phyloP scores from a whole-genome alignment of 2,888 invertebrate species.

The Cerceris ruficornis region DNA sequence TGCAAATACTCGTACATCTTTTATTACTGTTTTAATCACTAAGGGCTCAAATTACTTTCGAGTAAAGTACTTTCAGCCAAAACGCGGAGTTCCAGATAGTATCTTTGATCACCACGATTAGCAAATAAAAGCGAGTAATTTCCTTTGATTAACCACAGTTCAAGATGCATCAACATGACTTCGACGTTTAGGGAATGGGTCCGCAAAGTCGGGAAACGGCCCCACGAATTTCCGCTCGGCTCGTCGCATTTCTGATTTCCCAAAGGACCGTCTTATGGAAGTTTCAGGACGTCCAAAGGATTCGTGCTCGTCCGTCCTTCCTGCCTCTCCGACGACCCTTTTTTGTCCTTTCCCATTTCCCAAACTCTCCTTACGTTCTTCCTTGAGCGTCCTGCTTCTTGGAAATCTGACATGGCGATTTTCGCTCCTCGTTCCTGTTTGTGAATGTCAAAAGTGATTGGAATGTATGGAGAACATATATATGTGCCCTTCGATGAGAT shows the following conservation, averaged over 20 bases:
- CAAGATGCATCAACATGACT: not conserved
- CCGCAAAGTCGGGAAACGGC: constrained; percentile 12
- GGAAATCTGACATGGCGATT: not conserved
- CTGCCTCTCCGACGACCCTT: not conserved
- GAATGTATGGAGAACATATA: too few relatives aligned
- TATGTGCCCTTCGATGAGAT: too few relatives aligned
- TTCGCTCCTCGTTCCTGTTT: not conserved
- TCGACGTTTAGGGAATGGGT: constrained; percentile 2
- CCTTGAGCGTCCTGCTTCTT: not conserved
- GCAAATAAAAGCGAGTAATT: too few relatives aligned
- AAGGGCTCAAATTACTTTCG: too few relatives aligned
- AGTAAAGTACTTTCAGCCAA: too few relatives aligned
- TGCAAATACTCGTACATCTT: too few relatives aligned
- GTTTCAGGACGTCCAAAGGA: constrained; percentile 25
- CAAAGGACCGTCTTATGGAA: constrained; percentile 17
- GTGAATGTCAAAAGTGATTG: too few relatives aligned
- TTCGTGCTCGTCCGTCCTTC: not conserved
- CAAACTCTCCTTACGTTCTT: not conserved
- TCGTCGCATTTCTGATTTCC: constrained; percentile 46
- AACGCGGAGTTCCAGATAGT: too few relatives aligned
- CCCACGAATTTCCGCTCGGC: constrained; percentile 12
- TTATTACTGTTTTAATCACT: too few relatives aligned
- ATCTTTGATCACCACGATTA: too few relatives aligned
- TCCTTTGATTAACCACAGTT: constrained; percentile 1
- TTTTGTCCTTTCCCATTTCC: not conserved